Percentiles rank a stretch among this genome's conserved stretches.
Conservation (phyloP, 2,113 vertebrate genomes). For the Ceyx melanurus region DNA sequence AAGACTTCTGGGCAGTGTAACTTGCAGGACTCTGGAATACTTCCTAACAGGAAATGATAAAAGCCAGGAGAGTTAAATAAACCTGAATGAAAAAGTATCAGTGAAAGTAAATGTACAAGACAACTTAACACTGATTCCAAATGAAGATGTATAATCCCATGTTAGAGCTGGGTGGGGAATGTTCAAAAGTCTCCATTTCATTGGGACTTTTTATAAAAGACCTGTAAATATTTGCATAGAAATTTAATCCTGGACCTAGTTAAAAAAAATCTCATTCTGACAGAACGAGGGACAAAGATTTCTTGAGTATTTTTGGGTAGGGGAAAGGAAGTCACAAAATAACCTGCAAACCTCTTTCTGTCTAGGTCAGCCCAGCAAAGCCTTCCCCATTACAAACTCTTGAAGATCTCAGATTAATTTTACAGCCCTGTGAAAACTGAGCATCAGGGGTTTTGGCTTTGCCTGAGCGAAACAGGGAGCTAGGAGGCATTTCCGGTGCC, state of each 20-base stretch:
- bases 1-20: constrained; percentile 37
- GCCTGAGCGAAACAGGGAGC: neutral
- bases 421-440: neutral
- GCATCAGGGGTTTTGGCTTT: neutral
- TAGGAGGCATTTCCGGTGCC: neutral
- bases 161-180: neutral
- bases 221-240: constrained; percentile 38
- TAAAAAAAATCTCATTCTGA: neutral
- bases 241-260: constrained; percentile 6
- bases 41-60: constrained; percentile 48
- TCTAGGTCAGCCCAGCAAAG: neutral
- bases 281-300: neutral
- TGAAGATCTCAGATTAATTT: neutral
- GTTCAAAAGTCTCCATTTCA: constrained; percentile 19
- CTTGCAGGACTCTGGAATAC: constrained; percentile 44
- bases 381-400: neutral
- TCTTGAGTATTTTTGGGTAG: neutral
- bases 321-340: neutral
- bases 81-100: constrained; percentile 35
- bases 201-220: neutral
- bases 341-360: neutral
- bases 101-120: neutral
- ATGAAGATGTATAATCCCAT: neutral
- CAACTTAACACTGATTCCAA: neutral
- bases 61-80: constrained; percentile 50